Conservation (phyloP, 2,888 invertebrate species). For the Phyto melanocephala region DNA sequence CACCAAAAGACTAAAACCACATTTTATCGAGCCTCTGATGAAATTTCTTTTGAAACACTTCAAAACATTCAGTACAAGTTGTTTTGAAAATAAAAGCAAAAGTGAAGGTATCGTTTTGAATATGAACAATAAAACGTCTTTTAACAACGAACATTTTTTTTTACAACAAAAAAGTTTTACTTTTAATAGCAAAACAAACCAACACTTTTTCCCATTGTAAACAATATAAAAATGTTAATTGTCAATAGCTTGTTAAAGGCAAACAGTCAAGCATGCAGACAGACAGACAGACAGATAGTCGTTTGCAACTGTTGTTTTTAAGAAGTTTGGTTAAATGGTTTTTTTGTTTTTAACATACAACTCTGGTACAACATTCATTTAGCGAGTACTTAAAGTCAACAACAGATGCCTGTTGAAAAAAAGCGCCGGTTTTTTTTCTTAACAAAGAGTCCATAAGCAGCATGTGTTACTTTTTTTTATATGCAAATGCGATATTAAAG, state of each 20-base stretch:
- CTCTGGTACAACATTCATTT: slow-evolving; percentile 13
- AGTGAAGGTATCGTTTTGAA: slow-evolving; percentile 35
- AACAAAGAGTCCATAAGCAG: neutral
- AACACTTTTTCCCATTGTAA: neutral
- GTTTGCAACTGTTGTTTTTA: slow-evolving; percentile 36
- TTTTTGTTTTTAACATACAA: neutral
- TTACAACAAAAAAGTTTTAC: slow-evolving; percentile 3
- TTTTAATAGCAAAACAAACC: slow-evolving; percentile 26
- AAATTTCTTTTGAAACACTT: slow-evolving; percentile 16
- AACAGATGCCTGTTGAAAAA: slow-evolving; percentile 36
- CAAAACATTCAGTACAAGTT: neutral
- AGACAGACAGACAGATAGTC: neutral
- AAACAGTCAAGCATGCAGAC: neutral
- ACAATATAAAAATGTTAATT: slow-evolving; percentile 58
- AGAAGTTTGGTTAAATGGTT: slow-evolving; percentile 22
- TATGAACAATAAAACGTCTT: slow-evolving; percentile 6
- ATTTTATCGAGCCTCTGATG: no score
- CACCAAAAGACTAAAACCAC: no score
- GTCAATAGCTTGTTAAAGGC: slow-evolving; percentile 56
- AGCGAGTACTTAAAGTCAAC: slow-evolving; percentile 41
- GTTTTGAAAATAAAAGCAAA: slow-evolving; percentile 11
- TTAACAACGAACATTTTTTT: slow-evolving; percentile 17
- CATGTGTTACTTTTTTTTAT: slow-evolving; percentile 32
- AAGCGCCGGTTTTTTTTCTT: neutral
- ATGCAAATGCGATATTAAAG: neutral